Evolutionary conservation across 2,797 vertebrate species (phyloP).

Genomic region (Lepilemur septentrionalis): DNA sequence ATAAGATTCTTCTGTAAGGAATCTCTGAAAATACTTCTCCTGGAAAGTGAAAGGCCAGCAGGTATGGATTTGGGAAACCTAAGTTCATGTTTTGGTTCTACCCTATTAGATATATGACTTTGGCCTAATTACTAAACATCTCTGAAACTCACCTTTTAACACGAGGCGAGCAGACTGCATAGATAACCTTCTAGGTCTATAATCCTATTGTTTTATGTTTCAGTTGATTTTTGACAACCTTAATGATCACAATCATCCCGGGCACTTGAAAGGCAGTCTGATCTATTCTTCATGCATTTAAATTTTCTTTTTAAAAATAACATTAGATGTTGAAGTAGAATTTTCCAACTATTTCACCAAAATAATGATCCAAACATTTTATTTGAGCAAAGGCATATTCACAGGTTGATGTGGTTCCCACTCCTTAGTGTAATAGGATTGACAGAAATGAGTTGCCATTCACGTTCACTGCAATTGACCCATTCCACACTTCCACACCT

Average conservation of each 20-base stretch:
- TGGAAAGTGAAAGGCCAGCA: neutral
- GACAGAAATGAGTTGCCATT: neutral
- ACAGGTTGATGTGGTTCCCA: neutral
- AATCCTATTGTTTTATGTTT: neutral
- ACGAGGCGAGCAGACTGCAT: too few relatives aligned
- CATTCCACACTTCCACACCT: neutral
- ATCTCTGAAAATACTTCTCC: neutral
- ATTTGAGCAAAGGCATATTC: neutral
- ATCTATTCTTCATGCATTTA: neutral
- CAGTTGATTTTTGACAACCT: neutral
- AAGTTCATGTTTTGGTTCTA: neutral
- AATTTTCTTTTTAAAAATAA: neutral
- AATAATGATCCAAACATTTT: neutral
- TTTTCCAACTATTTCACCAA: neutral
- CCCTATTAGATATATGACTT: neutral
- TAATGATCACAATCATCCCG: neutral
- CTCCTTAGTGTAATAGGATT: neutral
- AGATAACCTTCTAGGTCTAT: neutral
- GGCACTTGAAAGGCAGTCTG: neutral
- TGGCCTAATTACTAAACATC: neutral
- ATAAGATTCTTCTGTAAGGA: neutral
- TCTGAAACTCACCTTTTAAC: neutral
- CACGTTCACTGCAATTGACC: neutral
- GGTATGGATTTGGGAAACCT: neutral
- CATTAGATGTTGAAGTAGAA: neutral